Conservation (phyloP, 2,113 vertebrate species). For the Isurus oxyrinchus region DNA sequence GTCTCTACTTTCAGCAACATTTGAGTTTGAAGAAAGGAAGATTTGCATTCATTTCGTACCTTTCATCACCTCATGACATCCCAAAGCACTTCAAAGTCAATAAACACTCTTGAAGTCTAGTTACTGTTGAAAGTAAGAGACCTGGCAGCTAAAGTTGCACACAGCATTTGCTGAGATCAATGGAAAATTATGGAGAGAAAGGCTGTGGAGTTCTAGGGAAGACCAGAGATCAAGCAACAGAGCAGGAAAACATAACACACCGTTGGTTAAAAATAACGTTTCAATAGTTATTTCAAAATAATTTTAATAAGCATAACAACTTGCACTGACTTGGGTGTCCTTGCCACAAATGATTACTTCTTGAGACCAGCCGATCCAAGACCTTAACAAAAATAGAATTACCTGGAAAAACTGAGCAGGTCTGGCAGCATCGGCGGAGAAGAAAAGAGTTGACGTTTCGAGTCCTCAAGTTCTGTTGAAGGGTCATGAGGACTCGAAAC, state of each 20-base stretch:
- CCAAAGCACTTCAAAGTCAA: not conserved
- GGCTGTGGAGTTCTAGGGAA: not conserved
- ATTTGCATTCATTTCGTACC: not conserved
- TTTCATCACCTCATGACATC: not conserved
- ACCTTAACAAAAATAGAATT: too few relatives aligned
- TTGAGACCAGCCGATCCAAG: not conserved
- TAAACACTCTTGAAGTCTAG: not conserved
- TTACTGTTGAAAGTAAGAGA: not conserved
- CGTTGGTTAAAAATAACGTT: not conserved
- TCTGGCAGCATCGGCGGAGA: too few relatives aligned
- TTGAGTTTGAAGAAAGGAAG: not conserved
- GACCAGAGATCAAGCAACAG: not conserved
- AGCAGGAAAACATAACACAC: not conserved
- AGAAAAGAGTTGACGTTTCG: too few relatives aligned
- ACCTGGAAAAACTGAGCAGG: too few relatives aligned
- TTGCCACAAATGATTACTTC: not conserved
- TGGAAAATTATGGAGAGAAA: not conserved
- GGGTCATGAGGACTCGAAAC: too few relatives aligned
- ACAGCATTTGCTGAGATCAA: not conserved
- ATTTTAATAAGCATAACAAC: not conserved
- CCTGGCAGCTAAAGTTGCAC: not conserved
- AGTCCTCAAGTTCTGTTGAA: too few relatives aligned
- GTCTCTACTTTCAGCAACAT: too few relatives aligned
- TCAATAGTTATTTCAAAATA: not conserved
- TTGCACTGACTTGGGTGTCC: not conserved